Conservation (phyloP, 2,113 vertebrate genomes). For the Cervus canadensis region DNA sequence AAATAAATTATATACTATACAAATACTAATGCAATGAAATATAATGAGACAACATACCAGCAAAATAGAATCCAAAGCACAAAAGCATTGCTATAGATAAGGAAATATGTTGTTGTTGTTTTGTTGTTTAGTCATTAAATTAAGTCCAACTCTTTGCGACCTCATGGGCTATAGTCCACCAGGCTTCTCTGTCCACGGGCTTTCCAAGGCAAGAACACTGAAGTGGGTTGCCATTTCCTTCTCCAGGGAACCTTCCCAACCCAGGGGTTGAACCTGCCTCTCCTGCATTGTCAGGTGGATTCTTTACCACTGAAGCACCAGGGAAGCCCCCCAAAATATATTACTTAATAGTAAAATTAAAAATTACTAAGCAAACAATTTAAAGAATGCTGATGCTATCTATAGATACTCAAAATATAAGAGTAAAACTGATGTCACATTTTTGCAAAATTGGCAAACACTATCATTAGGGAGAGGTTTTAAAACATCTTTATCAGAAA, state of each 20-base stretch:
- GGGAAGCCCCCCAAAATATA: neutral
- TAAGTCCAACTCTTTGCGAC: neutral
- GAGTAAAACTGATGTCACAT: neutral
- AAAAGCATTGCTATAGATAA: neutral
- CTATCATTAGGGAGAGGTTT: neutral
- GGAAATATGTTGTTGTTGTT: neutral
- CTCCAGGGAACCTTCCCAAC: neutral
- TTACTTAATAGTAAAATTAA: neutral
- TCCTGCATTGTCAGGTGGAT: neutral
- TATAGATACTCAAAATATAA: neutral
- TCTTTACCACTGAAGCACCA: neutral
- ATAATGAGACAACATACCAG: neutral
- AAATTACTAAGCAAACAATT: neutral
- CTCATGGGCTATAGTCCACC: neutral
- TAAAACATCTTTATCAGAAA: neutral
- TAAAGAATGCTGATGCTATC: neutral
- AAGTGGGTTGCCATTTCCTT: neutral
- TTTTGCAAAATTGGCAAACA: neutral
- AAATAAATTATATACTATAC: neutral
- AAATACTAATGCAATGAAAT: neutral
- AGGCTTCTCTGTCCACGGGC: neutral
- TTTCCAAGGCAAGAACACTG: neutral
- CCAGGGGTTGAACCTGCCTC: neutral
- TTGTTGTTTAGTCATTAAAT: neutral
- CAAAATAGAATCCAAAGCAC: conserved; percentile 12